A percentile compares a stretch with the other conserved stretches of the same genome.
Conservation (phyloP, 2,797 vertebrate genomes). For the Psittacula derbiana region DNA sequence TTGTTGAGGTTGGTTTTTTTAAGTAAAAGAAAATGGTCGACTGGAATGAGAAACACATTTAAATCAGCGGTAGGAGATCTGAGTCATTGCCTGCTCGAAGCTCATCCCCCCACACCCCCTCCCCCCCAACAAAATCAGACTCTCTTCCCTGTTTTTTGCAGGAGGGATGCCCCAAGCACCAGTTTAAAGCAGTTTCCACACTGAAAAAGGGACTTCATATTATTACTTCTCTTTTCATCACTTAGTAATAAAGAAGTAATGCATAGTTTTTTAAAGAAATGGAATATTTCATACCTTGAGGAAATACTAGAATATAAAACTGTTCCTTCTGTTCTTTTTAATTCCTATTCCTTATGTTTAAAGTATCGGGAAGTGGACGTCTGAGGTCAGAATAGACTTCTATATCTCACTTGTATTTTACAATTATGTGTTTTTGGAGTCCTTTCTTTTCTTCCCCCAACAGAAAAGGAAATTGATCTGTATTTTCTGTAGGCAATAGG, state of each 20-base stretch:
- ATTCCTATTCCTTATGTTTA: neutral
- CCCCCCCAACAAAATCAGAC: neutral
- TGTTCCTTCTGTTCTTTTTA: neutral
- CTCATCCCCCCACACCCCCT: neutral
- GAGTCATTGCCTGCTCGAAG: neutral
- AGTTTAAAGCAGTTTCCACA: neutral
- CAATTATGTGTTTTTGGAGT: neutral
- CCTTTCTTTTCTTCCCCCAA: neutral
- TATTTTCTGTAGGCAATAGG: neutral
- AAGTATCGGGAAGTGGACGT: neutral
- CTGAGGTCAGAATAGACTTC: neutral
- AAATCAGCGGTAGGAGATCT: neutral
- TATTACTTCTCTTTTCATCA: neutral
- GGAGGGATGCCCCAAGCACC: neutral
- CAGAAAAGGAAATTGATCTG: neutral
- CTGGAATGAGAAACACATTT: slow-evolving; percentile 15
- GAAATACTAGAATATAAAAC: neutral
- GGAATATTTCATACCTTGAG: neutral
- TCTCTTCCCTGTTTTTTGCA: neutral
- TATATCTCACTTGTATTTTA: neutral
- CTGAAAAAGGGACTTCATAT: neutral
- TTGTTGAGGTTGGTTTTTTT: neutral
- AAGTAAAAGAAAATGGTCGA: neutral
- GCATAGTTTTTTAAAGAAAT: neutral
- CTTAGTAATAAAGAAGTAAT: neutral